Percentiles rank a stretch among this genome's conserved stretches.
These are phyloP conservation scores for Amphipoea oculea DNA, from an alignment of 2,888 invertebrate species.

Conservation along the genomic window DNA sequence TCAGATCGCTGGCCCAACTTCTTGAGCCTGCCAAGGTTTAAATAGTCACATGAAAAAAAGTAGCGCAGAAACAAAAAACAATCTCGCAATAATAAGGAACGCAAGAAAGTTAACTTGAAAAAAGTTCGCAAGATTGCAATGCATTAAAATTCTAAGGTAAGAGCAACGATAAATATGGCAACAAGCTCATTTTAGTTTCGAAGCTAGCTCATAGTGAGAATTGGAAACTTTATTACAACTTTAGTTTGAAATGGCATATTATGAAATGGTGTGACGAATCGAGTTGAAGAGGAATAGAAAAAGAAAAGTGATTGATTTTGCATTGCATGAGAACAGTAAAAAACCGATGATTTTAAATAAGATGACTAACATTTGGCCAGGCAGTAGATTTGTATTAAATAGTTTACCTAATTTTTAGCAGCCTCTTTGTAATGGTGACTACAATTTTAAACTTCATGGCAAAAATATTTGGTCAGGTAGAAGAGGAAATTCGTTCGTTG, in stretches of 20 bases:
- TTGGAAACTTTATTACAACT: background rate
- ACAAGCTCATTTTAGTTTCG: background rate
- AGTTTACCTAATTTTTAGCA: background rate
- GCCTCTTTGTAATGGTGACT: background rate
- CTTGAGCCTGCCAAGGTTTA: constrained; percentile 75
- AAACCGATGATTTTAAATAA: background rate
- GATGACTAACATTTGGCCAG: background rate
- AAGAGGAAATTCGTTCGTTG: too few species aligned
- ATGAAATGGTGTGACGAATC: background rate
- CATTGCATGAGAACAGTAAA: background rate
- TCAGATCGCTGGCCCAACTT: constrained; percentile 92
- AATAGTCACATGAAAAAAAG: constrained; percentile 33
- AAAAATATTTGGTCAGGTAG: background rate
- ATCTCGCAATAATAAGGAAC: background rate
- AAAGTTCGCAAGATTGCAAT: constrained; percentile 11
- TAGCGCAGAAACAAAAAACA: constrained; percentile 16
- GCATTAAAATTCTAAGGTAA: background rate
- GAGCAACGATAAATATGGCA: background rate
- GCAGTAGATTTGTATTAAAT: background rate
- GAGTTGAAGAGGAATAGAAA: background rate
- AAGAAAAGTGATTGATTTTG: background rate
- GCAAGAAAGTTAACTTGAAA: background rate
- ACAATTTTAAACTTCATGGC: background rate
- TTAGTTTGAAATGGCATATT: background rate
- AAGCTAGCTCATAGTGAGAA: background rate